phyloP scores from a whole-genome alignment of 2,113 vertebrate genomes.

The Chauna torquata region DNA sequence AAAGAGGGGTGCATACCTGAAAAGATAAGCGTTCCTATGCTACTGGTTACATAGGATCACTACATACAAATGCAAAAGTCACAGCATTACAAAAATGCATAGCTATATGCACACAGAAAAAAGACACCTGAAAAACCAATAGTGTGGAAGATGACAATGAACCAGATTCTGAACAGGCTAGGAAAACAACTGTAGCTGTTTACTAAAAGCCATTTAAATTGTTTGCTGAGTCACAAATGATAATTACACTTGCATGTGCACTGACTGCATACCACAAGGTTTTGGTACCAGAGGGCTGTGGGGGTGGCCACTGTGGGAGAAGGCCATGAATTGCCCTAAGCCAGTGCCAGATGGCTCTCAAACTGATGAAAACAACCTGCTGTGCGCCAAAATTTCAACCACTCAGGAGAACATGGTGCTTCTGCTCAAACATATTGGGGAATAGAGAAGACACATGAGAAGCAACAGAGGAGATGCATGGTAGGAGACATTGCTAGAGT shows the following conservation, averaged over 20 bases:
- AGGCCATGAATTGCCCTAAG: not conserved
- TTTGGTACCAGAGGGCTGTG: not conserved
- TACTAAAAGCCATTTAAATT: not conserved
- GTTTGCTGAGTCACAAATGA: not conserved
- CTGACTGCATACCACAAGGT: fast-evolving
- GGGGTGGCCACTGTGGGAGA: fast-evolving
- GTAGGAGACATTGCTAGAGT: not conserved
- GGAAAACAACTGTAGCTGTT: not conserved
- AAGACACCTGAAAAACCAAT: not conserved
- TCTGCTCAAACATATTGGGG: not conserved
- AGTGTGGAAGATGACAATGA: not conserved
- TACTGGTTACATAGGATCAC: not conserved
- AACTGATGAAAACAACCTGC: not conserved
- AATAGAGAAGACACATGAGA: not conserved
- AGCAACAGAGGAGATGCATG: not conserved
- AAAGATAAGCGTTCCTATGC: not conserved
- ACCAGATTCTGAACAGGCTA: not conserved
- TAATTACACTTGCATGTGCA: fast-evolving
- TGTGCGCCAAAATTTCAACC: not conserved
- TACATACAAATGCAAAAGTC: not conserved
- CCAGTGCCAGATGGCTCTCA: not conserved
- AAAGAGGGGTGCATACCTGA: not conserved
- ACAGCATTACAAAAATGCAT: not conserved
- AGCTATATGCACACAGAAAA: not conserved
- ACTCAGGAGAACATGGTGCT: not conserved